Evolutionary conservation across 2,113 vertebrate genomes (phyloP).

Genomic region (Cacatua alba): DNA sequence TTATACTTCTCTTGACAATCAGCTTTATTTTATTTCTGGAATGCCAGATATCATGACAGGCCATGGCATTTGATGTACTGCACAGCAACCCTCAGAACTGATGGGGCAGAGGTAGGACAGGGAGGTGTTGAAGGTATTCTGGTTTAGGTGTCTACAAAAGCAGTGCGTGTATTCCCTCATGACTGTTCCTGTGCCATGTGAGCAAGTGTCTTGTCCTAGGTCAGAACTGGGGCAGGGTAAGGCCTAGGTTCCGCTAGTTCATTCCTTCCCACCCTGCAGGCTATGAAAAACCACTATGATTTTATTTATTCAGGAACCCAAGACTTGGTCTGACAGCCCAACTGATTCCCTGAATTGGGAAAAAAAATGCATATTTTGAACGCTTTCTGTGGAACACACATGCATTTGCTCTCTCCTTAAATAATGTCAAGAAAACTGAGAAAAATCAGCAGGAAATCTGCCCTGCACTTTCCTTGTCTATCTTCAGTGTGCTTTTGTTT

Average conservation of each 20-base stretch:
- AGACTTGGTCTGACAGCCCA: neutral
- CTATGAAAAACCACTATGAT: neutral
- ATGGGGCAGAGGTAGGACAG: neutral
- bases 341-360: neutral
- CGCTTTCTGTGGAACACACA: neutral
- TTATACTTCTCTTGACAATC: neutral
- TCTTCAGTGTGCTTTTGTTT: slow-evolving; percentile 25
- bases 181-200: neutral
- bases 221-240: neutral
- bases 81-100: neutral
- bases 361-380: neutral
- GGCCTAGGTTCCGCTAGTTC: neutral
- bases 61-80: neutral
- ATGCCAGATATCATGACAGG: neutral
- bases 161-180: neutral
- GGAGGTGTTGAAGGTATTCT: neutral
- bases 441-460: slow-evolving; percentile 3
- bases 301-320: slow-evolving; percentile 8
- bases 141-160: neutral
- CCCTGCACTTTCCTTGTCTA: neutral
- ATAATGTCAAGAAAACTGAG: neutral
- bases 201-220: neutral
- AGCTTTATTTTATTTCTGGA: neutral
- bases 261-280: neutral
- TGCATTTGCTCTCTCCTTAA: neutral